Conservation (phyloP, 2,888 invertebrate species). For the Trichacis sp. region DNA sequence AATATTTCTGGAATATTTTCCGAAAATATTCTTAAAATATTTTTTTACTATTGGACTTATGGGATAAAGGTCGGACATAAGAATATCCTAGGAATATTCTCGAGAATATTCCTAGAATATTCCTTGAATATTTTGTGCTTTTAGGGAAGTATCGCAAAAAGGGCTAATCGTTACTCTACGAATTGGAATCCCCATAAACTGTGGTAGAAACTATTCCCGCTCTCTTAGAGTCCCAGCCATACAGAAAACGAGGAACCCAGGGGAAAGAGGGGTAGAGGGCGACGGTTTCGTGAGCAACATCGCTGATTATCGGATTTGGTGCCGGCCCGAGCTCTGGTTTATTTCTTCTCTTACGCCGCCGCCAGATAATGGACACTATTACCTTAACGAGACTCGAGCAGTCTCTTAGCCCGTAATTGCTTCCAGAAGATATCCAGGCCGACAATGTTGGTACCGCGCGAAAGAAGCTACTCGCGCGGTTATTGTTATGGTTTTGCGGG, state of each 20-base stretch:
- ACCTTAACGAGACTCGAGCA: conserved; percentile 63
- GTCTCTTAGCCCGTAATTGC: conserved; percentile 67
- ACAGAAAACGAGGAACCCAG: no score
- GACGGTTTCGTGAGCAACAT: conserved; percentile 21
- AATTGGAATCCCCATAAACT: no score
- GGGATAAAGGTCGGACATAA: no score
- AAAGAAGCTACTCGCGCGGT: conserved; percentile 61
- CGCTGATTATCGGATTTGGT: conserved; percentile 35
- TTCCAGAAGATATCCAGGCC: conserved; percentile 59
- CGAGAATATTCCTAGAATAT: no score
- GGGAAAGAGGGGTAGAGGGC: background rate
- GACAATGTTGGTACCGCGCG: conserved; percentile 47
- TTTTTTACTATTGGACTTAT: no score
- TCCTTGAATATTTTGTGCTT: no score
- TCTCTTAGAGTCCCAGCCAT: no score
- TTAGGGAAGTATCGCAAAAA: no score
- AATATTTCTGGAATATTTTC: no score
- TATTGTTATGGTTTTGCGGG: conserved; percentile 67
- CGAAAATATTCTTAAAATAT: no score
- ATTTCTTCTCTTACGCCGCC: conserved; percentile 60
- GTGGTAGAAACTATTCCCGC: no score
- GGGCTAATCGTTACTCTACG: background rate
- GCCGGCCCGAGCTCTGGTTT: conserved; percentile 54
- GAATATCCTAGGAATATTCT: background rate
- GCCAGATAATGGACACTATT: conserved; percentile 66